Percentiles rank a stretch among this genome's conserved stretches.
These are phyloP conservation scores for Tinea semifulvella DNA, from an alignment of 2,888 invertebrate genomes.

Conservation along the genomic window DNA sequence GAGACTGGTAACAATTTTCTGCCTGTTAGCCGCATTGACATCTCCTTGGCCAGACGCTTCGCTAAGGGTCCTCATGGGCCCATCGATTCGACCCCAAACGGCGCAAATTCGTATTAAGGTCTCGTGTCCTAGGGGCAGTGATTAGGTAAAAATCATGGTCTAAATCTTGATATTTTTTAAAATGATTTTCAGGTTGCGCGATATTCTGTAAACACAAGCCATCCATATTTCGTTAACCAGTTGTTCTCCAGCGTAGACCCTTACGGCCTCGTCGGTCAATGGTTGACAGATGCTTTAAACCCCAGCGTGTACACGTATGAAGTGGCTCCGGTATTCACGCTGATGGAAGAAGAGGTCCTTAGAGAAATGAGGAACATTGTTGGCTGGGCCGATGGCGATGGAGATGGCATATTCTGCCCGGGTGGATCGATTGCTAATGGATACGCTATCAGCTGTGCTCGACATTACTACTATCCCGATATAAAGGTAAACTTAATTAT, in stretches of 20 bases:
- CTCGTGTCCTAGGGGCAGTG: too few species aligned
- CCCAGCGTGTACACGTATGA: conserved; percentile 91
- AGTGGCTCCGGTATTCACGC: conserved; percentile 86
- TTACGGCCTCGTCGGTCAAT: conserved; percentile 84
- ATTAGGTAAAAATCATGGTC: too few species aligned
- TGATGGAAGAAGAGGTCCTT: conserved; percentile 87
- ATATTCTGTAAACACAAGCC: conserved; percentile 90
- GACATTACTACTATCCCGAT: conserved; percentile 75
- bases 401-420: conserved; percentile 89
- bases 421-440: conserved; percentile 92
- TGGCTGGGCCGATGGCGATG: conserved; percentile 76
- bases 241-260: conserved; percentile 86
- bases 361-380: conserved; percentile 81
- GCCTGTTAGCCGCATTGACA: too few species aligned
- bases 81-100: too few species aligned
- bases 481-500: conserved; percentile 70
- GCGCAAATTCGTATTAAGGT: too few species aligned
- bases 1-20: too few species aligned
- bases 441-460: conserved; percentile 88
- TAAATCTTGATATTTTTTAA: too few species aligned
- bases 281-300: conserved; percentile 86
- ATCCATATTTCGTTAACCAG: conserved; percentile 91
- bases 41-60: too few species aligned
- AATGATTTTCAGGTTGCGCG: conserved; percentile 59
- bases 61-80: too few species aligned